Conservation (phyloP, 2,113 vertebrate genomes). For the Lampris megalopsis region DNA sequence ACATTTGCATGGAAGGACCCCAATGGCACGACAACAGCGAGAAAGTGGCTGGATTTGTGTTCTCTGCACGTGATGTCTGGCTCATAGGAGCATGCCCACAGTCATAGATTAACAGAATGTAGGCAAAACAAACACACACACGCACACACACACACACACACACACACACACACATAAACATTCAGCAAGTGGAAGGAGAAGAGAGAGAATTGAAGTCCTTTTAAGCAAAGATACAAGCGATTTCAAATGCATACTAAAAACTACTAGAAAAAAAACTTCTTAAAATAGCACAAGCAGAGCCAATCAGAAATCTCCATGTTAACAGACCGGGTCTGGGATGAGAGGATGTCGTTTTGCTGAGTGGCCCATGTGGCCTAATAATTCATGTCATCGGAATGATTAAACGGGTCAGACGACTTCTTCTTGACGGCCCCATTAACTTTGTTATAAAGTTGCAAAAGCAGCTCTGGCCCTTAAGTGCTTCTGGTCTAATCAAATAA, state of each 20-base stretch:
- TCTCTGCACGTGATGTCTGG: neutral
- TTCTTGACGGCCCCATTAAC: constrained; percentile 62
- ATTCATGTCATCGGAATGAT: constrained; percentile 47
- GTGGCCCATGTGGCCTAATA: constrained; percentile 1
- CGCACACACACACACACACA: neutral
- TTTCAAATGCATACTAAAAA: constrained; percentile 1
- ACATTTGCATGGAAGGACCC: constrained; percentile 72
- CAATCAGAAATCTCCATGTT: neutral
- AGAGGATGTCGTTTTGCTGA: constrained; percentile 19
- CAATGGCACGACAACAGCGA: constrained; percentile 40
- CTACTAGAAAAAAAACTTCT: constrained; percentile 12
- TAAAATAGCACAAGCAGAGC: neutral
- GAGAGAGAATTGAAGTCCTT: neutral
- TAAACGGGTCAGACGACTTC: constrained; percentile 49
- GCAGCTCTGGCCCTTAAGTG: constrained; percentile 75
- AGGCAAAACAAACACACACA: constrained; percentile 18
- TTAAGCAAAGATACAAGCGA: neutral
- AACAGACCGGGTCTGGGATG: neutral
- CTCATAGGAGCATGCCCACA: constrained; percentile 1
- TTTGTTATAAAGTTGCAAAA: constrained; percentile 75
- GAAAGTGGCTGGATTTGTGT: constrained; percentile 25
- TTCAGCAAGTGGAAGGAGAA: neutral
- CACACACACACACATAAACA: neutral
- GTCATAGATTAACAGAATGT: constrained; percentile 13
- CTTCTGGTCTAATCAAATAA: constrained; percentile 74